Conservation (phyloP, 2,888 invertebrate species). For the Pelosia muscerda region DNA sequence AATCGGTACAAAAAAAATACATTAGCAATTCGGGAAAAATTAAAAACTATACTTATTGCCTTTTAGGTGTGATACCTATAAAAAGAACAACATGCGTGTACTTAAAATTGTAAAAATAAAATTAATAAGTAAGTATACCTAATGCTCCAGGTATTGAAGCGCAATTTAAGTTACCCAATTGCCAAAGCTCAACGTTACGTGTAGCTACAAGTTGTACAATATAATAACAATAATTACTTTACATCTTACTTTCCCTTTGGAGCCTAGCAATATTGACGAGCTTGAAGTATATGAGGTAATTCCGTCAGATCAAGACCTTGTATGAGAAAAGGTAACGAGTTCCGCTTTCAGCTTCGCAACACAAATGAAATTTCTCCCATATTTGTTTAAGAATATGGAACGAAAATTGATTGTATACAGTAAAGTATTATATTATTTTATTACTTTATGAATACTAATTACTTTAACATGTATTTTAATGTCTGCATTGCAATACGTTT, state of each 20-base stretch:
- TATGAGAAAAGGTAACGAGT: background rate
- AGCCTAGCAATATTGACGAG: background rate
- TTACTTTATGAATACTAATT: background rate
- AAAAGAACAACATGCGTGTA: background rate
- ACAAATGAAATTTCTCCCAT: background rate
- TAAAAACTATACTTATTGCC: no score
- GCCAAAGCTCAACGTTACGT: no score
- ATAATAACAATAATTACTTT: background rate
- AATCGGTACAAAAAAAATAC: no score
- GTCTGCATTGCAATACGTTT: no score
- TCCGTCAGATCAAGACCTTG: background rate
- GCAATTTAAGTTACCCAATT: background rate
- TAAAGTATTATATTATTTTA: background rate
- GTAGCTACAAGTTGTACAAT: no score
- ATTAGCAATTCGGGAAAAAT: no score
- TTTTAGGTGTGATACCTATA: no score
- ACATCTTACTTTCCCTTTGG: background rate
- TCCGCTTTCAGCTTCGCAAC: background rate
- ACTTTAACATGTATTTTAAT: background rate
- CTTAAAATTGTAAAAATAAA: background rate
- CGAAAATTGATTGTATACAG: background rate
- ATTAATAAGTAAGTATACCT: background rate
- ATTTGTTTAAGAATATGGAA: background rate
- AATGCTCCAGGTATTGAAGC: background rate
- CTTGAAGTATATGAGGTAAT: background rate